Evolutionary conservation across 2,113 vertebrate species (phyloP), one percentile per base, ranked within the genome.

Genomic region (Vulpes lagopus): DNA sequence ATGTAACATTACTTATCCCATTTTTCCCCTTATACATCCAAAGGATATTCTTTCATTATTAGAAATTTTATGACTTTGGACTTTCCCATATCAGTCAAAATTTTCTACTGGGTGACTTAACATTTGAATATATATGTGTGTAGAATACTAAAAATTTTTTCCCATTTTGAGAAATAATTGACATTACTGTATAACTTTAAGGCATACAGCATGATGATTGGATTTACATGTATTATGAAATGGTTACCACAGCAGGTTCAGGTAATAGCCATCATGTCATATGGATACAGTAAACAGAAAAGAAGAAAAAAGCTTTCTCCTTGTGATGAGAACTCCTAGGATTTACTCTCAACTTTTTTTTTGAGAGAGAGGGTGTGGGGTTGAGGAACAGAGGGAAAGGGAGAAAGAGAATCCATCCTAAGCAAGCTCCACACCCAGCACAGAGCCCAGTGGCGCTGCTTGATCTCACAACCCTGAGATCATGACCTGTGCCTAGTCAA

Each of bases 11-110:
- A 71, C 25, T 83, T 53, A 79, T 14, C 57, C 49, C 73, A 67
- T 17, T 83, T 92, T 90, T 43, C 43, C 5, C 55, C 23, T 91
- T 86, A 76, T 19, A 89, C 16, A 69, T 89, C 23, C 20, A 79
- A 51, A 38, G 14, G 20, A 51, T n/a, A 0, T 64, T 74, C 38
- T 53, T 57, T 96, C 91, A 11, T 83, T 53, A 67, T 57, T 51
- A 89, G 55, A 84, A 71, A 81, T 27, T 60, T 86, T 91, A 14
- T 95, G 38, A 74, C 23, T 81, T 91, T 83, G 60, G 79, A 82
- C 11, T 65, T 90, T 89, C 19, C 23, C 30, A 3, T 87, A 22
- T 65, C 38, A 83, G 32, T 71, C 95, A 83, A 65, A 38, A 2
- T 51, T 93, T 93, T 93, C 85, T 93, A 32, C 25, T 8, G 10